phyloP scores from a whole-genome alignment of 2,797 vertebrate species.

The Cynopterus sphinx region DNA sequence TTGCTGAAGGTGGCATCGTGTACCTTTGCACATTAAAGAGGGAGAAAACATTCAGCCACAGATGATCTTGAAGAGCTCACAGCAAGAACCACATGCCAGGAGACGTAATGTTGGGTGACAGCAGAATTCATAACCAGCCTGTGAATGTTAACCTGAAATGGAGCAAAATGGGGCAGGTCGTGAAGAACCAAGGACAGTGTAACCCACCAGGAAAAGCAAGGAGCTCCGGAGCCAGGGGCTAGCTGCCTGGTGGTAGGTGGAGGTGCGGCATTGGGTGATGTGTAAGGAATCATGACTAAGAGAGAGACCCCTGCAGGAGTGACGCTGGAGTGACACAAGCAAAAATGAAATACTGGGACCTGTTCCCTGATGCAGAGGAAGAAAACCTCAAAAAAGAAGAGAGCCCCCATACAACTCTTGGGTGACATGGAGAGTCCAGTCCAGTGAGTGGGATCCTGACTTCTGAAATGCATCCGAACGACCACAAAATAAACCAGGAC shows the following conservation, averaged over 20 bases:
- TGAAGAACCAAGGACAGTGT: not conserved
- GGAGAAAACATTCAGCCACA: not conserved
- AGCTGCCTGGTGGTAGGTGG: not conserved
- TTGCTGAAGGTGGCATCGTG: not conserved
- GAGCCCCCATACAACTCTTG: not conserved
- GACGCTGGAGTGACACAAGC: not conserved
- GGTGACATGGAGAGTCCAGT: not conserved
- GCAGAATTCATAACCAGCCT: not conserved
- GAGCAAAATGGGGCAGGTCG: not conserved
- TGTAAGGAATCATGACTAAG: not conserved
- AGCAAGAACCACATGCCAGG: not conserved
- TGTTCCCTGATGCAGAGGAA: not conserved
- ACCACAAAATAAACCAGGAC: not conserved
- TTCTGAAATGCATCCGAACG: not conserved
- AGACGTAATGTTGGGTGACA: not conserved
- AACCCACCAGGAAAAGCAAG: not conserved
- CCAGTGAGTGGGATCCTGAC: not conserved
- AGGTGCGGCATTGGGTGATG: rapidly evolving
- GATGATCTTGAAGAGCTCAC: not conserved
- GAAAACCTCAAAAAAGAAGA: not conserved
- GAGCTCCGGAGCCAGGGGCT: not conserved
- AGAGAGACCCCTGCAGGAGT: not conserved
- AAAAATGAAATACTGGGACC: not conserved
- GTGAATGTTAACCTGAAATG: not conserved
- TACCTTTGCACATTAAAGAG: not conserved